Base-by-base conservation (phyloP, 2,888 invertebrate genomes). In the Camponotus fellah region DNA sequence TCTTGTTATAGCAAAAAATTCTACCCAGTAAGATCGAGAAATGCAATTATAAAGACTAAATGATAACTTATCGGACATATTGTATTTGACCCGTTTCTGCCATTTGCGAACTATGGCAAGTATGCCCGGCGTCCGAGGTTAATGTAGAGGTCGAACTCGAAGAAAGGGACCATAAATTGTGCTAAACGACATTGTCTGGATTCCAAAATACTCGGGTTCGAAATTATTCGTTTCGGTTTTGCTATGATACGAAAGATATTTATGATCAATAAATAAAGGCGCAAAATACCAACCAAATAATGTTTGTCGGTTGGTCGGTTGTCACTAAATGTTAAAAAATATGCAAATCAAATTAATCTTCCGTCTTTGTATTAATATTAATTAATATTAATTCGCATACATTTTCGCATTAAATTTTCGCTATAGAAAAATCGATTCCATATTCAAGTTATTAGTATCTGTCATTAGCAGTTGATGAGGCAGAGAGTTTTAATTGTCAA, bases 81-180 rank as follows among this genome's bases (percentile, higher is more conserved):
- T 72, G 60, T 72, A 46, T 79, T 43, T 72, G 60, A 72, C 79
- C 79, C 37, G 46, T 80, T 72, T 72, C 72, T 80, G 60, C 60
- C 71, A 60, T 80, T 80, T 46, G 60, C 58, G 79, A 80, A 72
- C 79, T 80, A 80, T 80, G 79, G 72, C 79, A 80, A 80, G 72
- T 80, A 80, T 80, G 71, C 72, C 72, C 43, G 79, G 72, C 60
- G 60, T 60, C 46, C 58, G 40, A 80, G 72, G 72, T 80, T 80
- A 72, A 80, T 79, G 71, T 46, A 80, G 34, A 80, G 72, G 60
- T 80, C 58, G 34, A 46, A 72, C 34, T 58, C 71, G 71, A 80
- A 80, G 72, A 80, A 80, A 80, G 34, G 60, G 46, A 21, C 37
- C 60, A 34, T 72, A 80, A 80, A 80, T 80, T 72, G 34, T 60